These are phyloP conservation scores for Cryptocheilus praepositus DNA, from an alignment of 2,888 invertebrate species.

Conservation along the genomic window DNA sequence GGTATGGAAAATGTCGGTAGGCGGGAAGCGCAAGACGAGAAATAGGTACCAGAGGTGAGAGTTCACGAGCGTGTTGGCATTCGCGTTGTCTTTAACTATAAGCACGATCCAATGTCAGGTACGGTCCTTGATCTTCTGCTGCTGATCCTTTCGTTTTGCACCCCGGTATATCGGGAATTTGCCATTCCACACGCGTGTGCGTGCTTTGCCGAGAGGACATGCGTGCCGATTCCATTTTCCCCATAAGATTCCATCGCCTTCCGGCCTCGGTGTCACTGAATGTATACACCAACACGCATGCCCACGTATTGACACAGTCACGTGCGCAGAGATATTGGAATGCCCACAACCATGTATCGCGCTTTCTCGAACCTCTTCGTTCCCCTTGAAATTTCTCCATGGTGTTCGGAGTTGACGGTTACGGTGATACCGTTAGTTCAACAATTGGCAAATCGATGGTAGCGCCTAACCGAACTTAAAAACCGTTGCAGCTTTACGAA, in stretches of 20 bases:
- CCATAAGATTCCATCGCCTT: not conserved
- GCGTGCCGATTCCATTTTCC: not conserved
- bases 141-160: not conserved
- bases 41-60: too few species aligned
- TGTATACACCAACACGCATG: slow-evolving; percentile 10
- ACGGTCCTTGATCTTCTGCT: slow-evolving; percentile 34
- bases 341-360: slow-evolving; percentile 51
- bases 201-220: too few species aligned
- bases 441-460: not conserved
- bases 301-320: not conserved
- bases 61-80: slow-evolving; percentile 18
- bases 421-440: not conserved
- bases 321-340: slow-evolving; percentile 43
- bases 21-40: too few species aligned
- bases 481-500: too few species aligned
- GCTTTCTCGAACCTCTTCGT: slow-evolving; percentile 63
- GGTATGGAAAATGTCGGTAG: too few species aligned
- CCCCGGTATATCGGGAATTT: not conserved
- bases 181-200: too few species aligned
- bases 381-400: slow-evolving; percentile 58
- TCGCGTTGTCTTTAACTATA: slow-evolving; percentile 17
- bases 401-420: too few species aligned
- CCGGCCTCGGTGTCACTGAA: slow-evolving; percentile 1
- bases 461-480: too few species aligned
- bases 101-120: slow-evolving; percentile 19